Evolutionary conservation across 2,888 invertebrate genomes (phyloP), one percentile per base, ranked within the genome.

Genomic region (Epinotia nisella): DNA sequence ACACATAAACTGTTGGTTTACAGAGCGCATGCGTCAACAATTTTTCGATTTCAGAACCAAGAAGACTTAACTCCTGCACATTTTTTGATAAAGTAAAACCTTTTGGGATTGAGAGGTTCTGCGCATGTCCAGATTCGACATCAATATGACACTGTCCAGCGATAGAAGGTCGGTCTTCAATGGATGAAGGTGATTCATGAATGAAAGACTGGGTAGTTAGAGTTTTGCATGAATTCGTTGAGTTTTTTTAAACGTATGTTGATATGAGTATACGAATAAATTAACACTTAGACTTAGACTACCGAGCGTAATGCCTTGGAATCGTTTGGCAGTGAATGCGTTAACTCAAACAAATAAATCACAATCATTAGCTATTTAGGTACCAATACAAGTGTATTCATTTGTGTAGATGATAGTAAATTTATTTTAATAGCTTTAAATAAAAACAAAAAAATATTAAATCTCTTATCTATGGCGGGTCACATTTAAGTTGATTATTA

Each of bases 141-240:
- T 93, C 93, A 87, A 93, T 93, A 93, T 91, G 89, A 88, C 83
- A 85, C 77, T 79, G 82, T 75, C 77, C 75, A 86, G 88, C 88
- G 87, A 87, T 87, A 75, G 15, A 79, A 72, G 62, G 59, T 69
- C 80, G 73, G 29, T 62, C 68, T 83, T 91, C 90, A 92, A 90
- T 92, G 91, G 85, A 78, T 79, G 84, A 86, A 87, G 86, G 86
- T 85, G 83, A 81, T 80, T 82, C 80, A 89, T 92, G 91, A 92
- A 92, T 93, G 91, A 85, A 86, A 68, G 15, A 55, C 49, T 19
- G 39, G 53, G 69, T 56, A 41, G 49, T 65, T 13, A 15, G 55
- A 13, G 35, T 55, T 29, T 71, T 66, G 60, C 10, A 61, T 51
- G n/a, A 68, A 29, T 17, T 51, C 39, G 3, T 15, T 65, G n/a